Conservation (phyloP, 1,140 invertebrate genomes). For the Lutraria rhynchaena region DNA sequence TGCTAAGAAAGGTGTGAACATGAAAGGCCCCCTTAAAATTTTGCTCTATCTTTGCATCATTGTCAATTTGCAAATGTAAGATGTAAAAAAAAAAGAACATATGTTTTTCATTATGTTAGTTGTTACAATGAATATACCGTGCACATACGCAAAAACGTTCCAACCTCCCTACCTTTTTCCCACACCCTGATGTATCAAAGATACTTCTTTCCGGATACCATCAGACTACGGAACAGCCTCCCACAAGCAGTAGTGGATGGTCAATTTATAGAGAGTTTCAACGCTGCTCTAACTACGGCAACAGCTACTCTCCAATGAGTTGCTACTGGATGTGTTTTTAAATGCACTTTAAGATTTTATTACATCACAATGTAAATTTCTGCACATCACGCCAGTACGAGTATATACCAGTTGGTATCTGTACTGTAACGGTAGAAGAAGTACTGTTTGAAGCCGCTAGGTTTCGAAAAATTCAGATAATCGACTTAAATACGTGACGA, state of each 20-base stretch:
- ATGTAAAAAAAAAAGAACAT: no score
- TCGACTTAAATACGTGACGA: no score
- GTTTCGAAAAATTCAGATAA: no score
- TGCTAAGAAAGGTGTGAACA: no score
- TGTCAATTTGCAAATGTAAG: no score
- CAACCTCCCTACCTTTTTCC: no score
- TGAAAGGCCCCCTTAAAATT: no score
- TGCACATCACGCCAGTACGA: conserved; percentile 7
- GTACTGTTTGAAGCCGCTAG: no score
- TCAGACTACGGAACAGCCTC: conserved; percentile 26
- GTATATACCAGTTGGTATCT: neutral
- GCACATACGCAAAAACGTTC: no score
- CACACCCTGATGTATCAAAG: neutral
- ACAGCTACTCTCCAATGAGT: neutral
- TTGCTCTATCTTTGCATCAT: no score
- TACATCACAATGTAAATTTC: neutral
- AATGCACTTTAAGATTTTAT: conserved; percentile 5
- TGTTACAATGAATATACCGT: no score
- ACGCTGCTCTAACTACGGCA: neutral
- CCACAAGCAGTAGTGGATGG: neutral
- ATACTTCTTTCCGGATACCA: conserved; percentile 35
- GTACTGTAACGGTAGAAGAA: conserved; percentile 28
- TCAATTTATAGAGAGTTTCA: conserved; percentile 8
- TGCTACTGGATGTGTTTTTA: conserved; percentile 6
- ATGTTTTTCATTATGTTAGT: no score